Percentiles rank a stretch among this genome's conserved stretches.
These are phyloP conservation scores for Mustela nigripes DNA, from an alignment of 2,113 vertebrate species.

Conservation along the genomic window DNA sequence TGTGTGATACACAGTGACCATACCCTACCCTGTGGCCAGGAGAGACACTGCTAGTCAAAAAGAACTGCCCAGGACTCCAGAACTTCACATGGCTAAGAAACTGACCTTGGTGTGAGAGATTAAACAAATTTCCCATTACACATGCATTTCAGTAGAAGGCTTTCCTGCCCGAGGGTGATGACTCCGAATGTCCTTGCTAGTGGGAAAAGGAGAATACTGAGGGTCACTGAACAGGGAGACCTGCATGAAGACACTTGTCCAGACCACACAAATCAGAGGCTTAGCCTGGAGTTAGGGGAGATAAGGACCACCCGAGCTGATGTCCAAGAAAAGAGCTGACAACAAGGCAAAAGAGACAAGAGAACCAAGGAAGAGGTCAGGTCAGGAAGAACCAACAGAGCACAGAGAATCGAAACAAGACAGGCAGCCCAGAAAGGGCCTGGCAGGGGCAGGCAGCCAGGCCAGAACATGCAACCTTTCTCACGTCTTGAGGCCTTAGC, in stretches of 20 bases:
- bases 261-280: not conserved
- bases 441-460: not conserved
- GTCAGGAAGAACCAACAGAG: not conserved
- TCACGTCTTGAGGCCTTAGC: not conserved
- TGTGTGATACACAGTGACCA: accelerated
- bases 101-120: not conserved
- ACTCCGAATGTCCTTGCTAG: not conserved
- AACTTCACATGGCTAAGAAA: not conserved
- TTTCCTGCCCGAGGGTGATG: not conserved
- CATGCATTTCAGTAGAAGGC: not conserved
- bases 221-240: not conserved
- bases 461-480: not conserved
- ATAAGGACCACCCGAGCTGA: not conserved
- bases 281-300: not conserved
- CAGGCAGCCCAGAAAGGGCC: not conserved
- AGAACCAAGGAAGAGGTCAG: not conserved
- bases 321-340: not conserved
- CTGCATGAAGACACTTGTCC: not conserved
- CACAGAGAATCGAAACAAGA: not conserved
- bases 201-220: not conserved
- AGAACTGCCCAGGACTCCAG: not conserved
- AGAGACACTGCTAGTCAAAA: not conserved
- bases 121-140: not conserved
- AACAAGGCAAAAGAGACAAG: not conserved
- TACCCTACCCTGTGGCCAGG: not conserved